Evolutionary conservation across 1,140 invertebrate genomes (phyloP).

Genomic region (Drosophila busckii): DNA sequence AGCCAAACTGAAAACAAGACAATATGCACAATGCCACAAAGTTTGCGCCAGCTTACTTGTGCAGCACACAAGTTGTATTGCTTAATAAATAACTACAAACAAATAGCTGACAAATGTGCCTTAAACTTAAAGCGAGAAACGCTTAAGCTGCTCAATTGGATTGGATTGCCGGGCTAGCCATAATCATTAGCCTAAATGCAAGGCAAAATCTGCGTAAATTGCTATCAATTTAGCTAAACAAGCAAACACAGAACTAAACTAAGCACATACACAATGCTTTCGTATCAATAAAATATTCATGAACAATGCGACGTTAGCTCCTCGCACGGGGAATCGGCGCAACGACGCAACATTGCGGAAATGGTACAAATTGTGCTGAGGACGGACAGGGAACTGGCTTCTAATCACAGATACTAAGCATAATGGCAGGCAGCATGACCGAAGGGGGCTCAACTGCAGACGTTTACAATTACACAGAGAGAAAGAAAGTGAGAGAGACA

Average conservation of each 20-base stretch:
- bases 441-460: constrained; percentile 53
- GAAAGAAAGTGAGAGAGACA: neutral
- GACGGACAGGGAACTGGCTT: constrained; percentile 9
- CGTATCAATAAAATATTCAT: constrained; percentile 68
- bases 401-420: constrained; percentile 73
- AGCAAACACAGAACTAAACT: constrained; percentile 29
- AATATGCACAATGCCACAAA: neutral
- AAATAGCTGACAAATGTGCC: too few relatives aligned
- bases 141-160: too few relatives aligned
- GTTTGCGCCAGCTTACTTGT: too few relatives aligned
- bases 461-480: constrained; percentile 56
- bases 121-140: too few relatives aligned
- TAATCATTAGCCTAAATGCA: constrained; percentile 33
- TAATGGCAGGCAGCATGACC: constrained; percentile 43
- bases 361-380: constrained; percentile 16
- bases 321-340: constrained; percentile 26
- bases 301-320: constrained; percentile 24
- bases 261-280: constrained; percentile 31
- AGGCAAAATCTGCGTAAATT: constrained; percentile 33
- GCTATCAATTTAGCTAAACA: constrained; percentile 37
- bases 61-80: too few relatives aligned
- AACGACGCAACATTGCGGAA: constrained; percentile 38
- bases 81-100: too few relatives aligned
- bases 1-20: neutral
- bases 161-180: neutral